phyloP scores from a whole-genome alignment of 2,113 vertebrate genomes.

The Nematolebias whitei region DNA sequence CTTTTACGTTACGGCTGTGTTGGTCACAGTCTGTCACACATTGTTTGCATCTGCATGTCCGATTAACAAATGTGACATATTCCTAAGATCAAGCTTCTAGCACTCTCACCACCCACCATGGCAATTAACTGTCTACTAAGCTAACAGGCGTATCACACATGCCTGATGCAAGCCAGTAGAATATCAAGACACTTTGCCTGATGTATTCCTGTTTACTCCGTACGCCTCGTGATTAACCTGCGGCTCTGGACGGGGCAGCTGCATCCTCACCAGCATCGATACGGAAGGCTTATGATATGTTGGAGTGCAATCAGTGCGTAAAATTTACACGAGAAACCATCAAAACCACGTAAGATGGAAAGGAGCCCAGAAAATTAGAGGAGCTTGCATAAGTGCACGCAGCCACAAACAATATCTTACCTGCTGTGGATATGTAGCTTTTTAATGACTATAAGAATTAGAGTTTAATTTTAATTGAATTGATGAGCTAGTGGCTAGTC shows the following conservation, averaged over 20 bases:
- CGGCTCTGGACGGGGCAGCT: conserved; percentile 34
- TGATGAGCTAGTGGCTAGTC: too few species aligned
- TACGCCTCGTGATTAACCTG: conserved; percentile 40
- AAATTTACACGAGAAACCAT: conserved; percentile 24
- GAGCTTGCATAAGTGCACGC: conserved; percentile 7
- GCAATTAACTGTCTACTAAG: conserved; percentile 80
- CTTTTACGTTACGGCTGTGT: conserved; percentile 67
- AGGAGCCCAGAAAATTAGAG: conserved; percentile 16
- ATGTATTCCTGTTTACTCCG: conserved; percentile 56
- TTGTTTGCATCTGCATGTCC: conserved; percentile 77
- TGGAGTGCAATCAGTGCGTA: conserved; percentile 14
- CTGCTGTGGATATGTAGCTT: too few species aligned
- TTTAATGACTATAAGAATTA: too few species aligned
- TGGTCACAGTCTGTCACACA: conserved; percentile 77
- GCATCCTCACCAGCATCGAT: conserved; percentile 17
- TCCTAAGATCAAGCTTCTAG: conserved; percentile 78
- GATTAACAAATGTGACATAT: conserved; percentile 79
- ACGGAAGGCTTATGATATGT: conserved; percentile 1
- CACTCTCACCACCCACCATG: conserved; percentile 77
- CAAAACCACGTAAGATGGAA: conserved; percentile 11
- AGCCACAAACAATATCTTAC: too few species aligned
- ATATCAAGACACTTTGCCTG: conserved; percentile 59
- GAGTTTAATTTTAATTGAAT: too few species aligned
- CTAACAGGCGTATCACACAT: conserved; percentile 76
- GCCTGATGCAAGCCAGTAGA: conserved; percentile 77